Conservation (phyloP, 1,140 invertebrate species). For the Drosophila cardini region DNA sequence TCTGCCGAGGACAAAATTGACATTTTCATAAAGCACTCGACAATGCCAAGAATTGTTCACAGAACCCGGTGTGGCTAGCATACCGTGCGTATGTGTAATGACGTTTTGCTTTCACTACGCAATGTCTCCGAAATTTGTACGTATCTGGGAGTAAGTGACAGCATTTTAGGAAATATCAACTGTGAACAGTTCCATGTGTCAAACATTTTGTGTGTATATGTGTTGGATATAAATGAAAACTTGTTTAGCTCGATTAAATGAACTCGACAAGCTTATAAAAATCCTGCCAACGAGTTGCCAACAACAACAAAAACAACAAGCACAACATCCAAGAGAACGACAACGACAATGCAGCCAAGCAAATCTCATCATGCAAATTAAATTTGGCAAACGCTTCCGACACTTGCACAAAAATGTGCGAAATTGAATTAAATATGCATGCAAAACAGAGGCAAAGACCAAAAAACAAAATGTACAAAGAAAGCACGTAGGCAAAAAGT, state of each 20-base stretch:
- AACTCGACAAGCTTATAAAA: conserved; percentile 76
- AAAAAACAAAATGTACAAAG: conserved; percentile 21
- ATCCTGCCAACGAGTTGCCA: conserved; percentile 78
- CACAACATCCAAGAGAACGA: conserved; percentile 24
- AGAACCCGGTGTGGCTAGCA: conserved; percentile 21
- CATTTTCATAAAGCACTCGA: conserved; percentile 58
- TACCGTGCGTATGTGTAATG: conserved; percentile 69
- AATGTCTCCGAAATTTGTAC: conserved; percentile 17
- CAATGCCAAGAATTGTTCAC: conserved; percentile 7
- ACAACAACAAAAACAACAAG: conserved; percentile 12
- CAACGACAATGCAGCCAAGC: conserved; percentile 70
- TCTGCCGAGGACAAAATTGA: background rate
- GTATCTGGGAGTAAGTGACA: conserved; percentile 44
- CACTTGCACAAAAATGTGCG: conserved; percentile 79
- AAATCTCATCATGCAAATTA: conserved; percentile 83
- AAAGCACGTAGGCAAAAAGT: conserved; percentile 65
- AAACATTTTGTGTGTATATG: conserved; percentile 3
- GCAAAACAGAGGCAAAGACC: conserved; percentile 55
- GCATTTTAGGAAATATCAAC: conserved; percentile 50
- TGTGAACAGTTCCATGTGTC: background rate
- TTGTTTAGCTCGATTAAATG: conserved; percentile 75
- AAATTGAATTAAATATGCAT: conserved; percentile 83
- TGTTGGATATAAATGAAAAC: conserved; percentile 68
- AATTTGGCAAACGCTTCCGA: conserved; percentile 79
- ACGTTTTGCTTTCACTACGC: conserved; percentile 43